These are phyloP conservation scores for Drosophila subobscura DNA, from an alignment of 1,140 invertebrate genomes.

Conservation along the genomic window DNA sequence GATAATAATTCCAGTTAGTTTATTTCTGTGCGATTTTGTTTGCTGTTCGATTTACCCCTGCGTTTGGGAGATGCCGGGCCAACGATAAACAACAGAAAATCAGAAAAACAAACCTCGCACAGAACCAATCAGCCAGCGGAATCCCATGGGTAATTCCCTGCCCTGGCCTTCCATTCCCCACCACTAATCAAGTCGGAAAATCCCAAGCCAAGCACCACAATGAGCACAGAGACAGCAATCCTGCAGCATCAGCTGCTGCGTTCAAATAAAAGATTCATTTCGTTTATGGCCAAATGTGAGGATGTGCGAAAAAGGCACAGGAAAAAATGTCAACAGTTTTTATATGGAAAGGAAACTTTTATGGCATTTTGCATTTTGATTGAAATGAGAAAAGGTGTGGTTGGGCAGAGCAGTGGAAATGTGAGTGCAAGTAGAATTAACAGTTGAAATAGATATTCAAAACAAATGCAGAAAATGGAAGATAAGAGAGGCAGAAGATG, in stretches of 20 bases:
- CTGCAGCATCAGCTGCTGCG: constrained; percentile 44
- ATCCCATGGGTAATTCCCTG: constrained; percentile 42
- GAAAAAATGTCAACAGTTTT: constrained; percentile 40
- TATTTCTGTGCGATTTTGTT: constrained; percentile 18
- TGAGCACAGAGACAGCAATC: constrained; percentile 8
- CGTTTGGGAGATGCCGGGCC: neutral
- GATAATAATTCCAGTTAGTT: constrained; percentile 41
- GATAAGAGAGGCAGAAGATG: too few species aligned
- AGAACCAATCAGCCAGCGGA: constrained; percentile 62
- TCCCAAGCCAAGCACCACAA: constrained; percentile 45
- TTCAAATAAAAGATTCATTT: constrained; percentile 51
- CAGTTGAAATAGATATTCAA: too few species aligned
- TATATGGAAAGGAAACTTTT: neutral
- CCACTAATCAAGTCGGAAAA: constrained; percentile 62
- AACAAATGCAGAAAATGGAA: too few species aligned
- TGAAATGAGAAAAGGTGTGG: neutral
- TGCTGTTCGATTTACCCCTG: constrained; percentile 36
- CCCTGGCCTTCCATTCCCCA: neutral
- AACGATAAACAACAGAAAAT: constrained; percentile 38
- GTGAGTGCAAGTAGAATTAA: neutral
- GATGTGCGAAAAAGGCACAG: neutral
- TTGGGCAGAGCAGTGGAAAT: neutral
- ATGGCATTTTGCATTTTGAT: neutral
- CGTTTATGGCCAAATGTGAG: constrained; percentile 38
- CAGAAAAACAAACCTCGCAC: constrained; percentile 45